phyloP scores from a whole-genome alignment of 2,888 invertebrate species.

The Lasiommata megera region DNA sequence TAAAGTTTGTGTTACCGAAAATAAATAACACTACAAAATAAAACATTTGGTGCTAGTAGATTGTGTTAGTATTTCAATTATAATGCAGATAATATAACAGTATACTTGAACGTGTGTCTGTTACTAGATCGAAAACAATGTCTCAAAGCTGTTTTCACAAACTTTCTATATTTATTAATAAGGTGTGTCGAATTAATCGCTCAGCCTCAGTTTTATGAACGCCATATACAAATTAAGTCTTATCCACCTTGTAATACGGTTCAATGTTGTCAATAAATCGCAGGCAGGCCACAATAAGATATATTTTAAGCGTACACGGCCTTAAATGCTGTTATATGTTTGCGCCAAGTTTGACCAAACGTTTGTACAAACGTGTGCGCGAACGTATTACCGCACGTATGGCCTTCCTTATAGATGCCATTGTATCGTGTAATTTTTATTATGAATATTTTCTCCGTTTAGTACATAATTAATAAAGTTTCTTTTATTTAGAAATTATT shows the following conservation, averaged over 20 bases:
- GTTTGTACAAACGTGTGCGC: conserved; percentile 5
- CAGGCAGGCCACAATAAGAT: neutral
- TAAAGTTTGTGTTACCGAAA: no score
- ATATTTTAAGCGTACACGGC: neutral
- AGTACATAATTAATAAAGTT: conserved; percentile 66
- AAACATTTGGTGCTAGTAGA: no score
- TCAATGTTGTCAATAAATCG: neutral
- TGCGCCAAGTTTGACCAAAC: neutral
- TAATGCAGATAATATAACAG: no score
- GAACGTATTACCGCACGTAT: neutral
- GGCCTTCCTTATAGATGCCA: conserved; percentile 56
- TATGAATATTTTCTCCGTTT: conserved; percentile 59
- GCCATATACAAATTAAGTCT: conserved; percentile 13
- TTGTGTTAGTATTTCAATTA: no score
- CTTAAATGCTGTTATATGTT: neutral
- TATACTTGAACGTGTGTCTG: neutral
- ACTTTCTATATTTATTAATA: neutral
- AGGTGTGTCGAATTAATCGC: conserved; percentile 5
- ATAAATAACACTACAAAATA: no score
- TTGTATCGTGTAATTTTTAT: conserved; percentile 66
- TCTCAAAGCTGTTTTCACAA: neutral
- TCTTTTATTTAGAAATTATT: conserved; percentile 60
- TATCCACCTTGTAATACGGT: conserved; percentile 4
- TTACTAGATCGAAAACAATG: neutral
- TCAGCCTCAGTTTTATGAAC: conserved; percentile 15